Evolutionary conservation across 1,140 invertebrate species (phyloP).

Genomic region (Caerostris extrusa): DNA sequence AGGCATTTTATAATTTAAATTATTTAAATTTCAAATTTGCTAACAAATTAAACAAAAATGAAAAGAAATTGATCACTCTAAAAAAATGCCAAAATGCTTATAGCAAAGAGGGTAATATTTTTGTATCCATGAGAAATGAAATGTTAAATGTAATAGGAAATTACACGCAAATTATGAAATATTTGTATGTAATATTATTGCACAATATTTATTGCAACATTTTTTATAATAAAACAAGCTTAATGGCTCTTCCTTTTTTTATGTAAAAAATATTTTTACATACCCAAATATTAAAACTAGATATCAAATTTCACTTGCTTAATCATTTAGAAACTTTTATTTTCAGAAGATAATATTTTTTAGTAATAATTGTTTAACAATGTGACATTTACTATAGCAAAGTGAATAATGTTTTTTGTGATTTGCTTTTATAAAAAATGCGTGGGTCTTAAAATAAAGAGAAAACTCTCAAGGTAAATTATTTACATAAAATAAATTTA

Average conservation of each 20-base stretch:
- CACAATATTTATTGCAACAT: not conserved
- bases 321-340: too few species aligned
- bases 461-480: too few species aligned
- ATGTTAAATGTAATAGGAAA: not conserved
- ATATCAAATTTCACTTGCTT: too few species aligned
- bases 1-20: not conserved
- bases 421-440: too few species aligned
- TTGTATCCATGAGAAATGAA: not conserved
- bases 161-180: not conserved
- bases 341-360: too few species aligned
- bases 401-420: too few species aligned
- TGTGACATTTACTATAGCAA: too few species aligned
- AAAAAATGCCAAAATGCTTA: not conserved
- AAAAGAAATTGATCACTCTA: not conserved
- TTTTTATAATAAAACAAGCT: not conserved
- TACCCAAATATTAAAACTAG: too few species aligned
- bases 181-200: not conserved
- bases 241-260: not conserved
- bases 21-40: constrained; percentile 37
- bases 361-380: too few species aligned
- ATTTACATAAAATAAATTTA: too few species aligned
- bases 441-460: too few species aligned
- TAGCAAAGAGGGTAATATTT: not conserved
- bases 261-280: too few species aligned
- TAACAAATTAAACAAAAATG: not conserved